A percentile compares a stretch with the other conserved stretches of the same genome.
Conservation (phyloP, 2,113 vertebrate genomes). For the Vidua chalybeata region DNA sequence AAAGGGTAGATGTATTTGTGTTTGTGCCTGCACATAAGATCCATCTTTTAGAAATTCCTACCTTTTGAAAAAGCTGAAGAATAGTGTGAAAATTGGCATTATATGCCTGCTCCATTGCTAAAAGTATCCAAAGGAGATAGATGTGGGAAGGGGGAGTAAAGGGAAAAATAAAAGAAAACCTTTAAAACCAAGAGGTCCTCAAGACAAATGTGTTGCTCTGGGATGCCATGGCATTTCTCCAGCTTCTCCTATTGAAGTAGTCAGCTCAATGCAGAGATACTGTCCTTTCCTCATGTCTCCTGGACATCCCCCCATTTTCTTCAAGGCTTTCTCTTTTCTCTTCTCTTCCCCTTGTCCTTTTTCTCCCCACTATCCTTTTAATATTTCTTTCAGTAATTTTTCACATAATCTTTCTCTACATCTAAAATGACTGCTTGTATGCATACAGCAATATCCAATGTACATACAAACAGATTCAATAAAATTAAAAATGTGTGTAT, state of each 20-base stretch:
- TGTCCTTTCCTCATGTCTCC: slow-evolving; percentile 30
- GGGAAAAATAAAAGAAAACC: not conserved
- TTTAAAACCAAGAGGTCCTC: slow-evolving; percentile 16
- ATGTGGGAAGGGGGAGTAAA: not conserved
- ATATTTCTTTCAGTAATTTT: not conserved
- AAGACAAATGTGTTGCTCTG: slow-evolving; percentile 17
- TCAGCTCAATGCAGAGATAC: not conserved
- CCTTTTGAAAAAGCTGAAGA: slow-evolving; percentile 10
- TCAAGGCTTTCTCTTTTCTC: not conserved
- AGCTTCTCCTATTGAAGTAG: slow-evolving; percentile 64
- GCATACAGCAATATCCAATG: not conserved
- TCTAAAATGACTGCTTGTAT: not conserved
- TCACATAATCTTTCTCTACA: not conserved
- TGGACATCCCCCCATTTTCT: not conserved
- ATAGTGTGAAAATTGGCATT: slow-evolving; percentile 7
- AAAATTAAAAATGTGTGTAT: not conserved
- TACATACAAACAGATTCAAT: slow-evolving; percentile 26
- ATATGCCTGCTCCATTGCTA: not conserved
- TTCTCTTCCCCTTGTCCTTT: not conserved
- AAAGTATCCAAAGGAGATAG: not conserved
- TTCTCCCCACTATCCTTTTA: not conserved
- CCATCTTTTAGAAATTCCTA: not conserved
- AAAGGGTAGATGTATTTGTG: not conserved
- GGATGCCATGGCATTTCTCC: slow-evolving; percentile 52
- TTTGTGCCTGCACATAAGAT: not conserved